Evolutionary conservation across 2,888 invertebrate species (phyloP), one percentile per base, ranked within the genome.

Genomic region (Biston betularia): DNA sequence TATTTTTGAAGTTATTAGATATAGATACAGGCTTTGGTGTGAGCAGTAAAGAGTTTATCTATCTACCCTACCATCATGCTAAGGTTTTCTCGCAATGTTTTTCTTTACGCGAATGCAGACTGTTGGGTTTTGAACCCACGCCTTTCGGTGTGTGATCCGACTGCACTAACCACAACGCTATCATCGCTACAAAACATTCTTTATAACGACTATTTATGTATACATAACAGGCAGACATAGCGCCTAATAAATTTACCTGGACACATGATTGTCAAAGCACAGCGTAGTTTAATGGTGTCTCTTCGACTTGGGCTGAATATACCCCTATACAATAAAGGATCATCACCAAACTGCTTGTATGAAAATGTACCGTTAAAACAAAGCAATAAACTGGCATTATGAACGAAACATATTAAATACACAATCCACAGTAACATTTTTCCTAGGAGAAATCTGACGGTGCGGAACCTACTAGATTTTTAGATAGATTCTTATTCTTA

Each of bases 331-430:
- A 70, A 49, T 34, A 92, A 68, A 45, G 91, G 92, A 73, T 93
- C 93, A 14, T 85, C 82, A n/a, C 87, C 87, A 65, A 81, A 80
- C n/a, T 73, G 69, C 59, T 70, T 76, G 63, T 80, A 76, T 6
- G 81, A 81, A 67, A 89, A 81, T 5, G 92, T 90, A 2, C 92
- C 90, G 70, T 93, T 92, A 68, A 86, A 92, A 72, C 93, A 93
- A 15, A 92, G 68, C 46, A 92, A 71, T 15, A 81, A 67, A 45
- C 60, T 60, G 2, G 75, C 72, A 55, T 69, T 71, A 15, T 73
- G 55, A 38, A 82, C 66, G 38, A 74, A 72, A 65, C 70, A 72
- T 59, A 67, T 62, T 56, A 72, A 56, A 66, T 61, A 72, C 49
- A 70, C 61, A 35, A 73, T 46, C 46, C 45, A 59, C 44, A 70